Conservation (phyloP, 1,140 invertebrate species). For the Chelonus insularis region DNA sequence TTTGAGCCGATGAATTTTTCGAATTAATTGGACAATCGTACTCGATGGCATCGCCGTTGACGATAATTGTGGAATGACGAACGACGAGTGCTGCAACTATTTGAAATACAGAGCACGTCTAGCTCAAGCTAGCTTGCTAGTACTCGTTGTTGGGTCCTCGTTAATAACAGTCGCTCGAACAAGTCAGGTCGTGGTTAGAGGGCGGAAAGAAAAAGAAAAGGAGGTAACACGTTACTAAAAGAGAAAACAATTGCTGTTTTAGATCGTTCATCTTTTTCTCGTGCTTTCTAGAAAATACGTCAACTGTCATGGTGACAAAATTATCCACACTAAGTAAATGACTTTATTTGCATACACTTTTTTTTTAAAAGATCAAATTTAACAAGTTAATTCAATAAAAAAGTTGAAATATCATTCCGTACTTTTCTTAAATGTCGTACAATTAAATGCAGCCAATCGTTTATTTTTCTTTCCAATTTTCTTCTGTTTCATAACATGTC, state of each 20-base stretch:
- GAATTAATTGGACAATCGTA: constrained; percentile 24
- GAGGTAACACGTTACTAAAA: not conserved
- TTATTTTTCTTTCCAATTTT: too few relatives aligned
- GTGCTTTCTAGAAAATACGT: too few relatives aligned
- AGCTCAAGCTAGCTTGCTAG: not conserved
- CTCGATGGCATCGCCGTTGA: constrained; percentile 21
- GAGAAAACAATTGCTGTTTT: constrained; percentile 7
- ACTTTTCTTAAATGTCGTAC: too few relatives aligned
- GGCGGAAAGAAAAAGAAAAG: not conserved
- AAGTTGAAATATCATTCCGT: too few relatives aligned
- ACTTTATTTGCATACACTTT: too few relatives aligned
- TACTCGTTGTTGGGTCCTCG: constrained; percentile 19
- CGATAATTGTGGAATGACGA: constrained; percentile 26
- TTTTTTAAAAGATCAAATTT: too few relatives aligned
- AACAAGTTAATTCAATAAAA: too few relatives aligned
- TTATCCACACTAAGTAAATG: constrained; percentile 2
- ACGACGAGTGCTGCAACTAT: constrained; percentile 24
- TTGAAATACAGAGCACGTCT: constrained; percentile 26
- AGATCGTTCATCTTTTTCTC: not conserved
- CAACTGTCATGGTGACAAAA: too few relatives aligned
- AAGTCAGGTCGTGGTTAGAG: constrained; percentile 8
- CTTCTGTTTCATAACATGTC: too few relatives aligned
- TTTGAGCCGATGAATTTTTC: constrained; percentile 17
- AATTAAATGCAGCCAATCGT: too few relatives aligned
- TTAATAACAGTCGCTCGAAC: constrained; percentile 28